Conservation (phyloP, 2,888 invertebrate species). For the Tinea trinotella region DNA sequence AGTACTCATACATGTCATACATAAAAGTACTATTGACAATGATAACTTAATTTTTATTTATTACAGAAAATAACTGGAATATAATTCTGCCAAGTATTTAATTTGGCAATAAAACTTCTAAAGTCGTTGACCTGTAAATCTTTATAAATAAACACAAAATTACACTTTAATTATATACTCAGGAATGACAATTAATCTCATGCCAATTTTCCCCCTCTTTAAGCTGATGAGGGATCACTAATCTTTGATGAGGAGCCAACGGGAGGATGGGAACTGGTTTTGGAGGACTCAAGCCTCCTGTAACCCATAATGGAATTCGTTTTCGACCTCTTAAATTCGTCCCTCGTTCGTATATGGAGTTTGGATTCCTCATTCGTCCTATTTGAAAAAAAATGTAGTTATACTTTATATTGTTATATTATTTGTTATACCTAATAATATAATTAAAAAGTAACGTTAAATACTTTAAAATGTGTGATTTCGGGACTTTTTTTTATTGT, state of each 20-base stretch:
- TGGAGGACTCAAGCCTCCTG: constrained; percentile 47
- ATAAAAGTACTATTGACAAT: no score
- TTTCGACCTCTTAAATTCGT: not conserved
- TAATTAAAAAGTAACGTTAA: no score
- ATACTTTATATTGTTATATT: no score
- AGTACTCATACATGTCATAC: no score
- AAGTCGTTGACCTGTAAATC: not conserved
- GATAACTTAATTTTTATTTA: no score
- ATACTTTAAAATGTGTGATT: no score
- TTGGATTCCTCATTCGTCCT: not conserved
- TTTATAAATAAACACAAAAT: not conserved
- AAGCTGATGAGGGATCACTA: constrained; percentile 25
- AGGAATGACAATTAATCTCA: constrained; percentile 7
- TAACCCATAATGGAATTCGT: constrained; percentile 25
- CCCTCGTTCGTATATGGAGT: not conserved
- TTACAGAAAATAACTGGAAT: no score
- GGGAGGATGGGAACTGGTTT: constrained; percentile 58
- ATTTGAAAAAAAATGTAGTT: no score
- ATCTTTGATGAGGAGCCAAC: constrained; percentile 51
- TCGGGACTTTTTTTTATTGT: no score
- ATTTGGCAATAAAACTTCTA: no score
- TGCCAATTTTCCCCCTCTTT: not conserved
- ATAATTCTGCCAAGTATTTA: no score
- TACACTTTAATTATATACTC: not conserved
- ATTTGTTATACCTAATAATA: no score